phyloP scores from a whole-genome alignment of 2,888 invertebrate genomes.

The Dicyrtoma fusca region DNA sequence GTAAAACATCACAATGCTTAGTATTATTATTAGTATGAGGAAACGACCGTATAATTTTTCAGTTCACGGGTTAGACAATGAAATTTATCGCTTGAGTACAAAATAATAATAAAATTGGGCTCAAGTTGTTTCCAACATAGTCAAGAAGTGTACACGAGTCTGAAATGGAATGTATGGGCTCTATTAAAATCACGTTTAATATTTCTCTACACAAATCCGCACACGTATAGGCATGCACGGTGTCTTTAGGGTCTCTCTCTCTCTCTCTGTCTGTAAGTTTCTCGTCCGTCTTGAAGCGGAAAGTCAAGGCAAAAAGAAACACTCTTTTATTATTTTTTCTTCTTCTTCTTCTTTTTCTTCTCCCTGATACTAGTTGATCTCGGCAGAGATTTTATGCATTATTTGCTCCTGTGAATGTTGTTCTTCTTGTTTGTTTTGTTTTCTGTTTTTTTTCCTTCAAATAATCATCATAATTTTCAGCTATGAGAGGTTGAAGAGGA shows the following conservation, averaged over 20 bases:
- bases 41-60: constrained; percentile 26
- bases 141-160: no score
- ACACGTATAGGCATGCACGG: not conserved
- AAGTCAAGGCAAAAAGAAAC: constrained; percentile 27
- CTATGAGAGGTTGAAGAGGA: not conserved
- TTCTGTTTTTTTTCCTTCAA: not conserved
- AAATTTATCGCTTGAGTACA: constrained; percentile 26
- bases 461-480: not conserved
- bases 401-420: not conserved
- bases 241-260: not conserved
- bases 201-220: no score
- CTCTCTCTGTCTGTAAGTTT: not conserved
- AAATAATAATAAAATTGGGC: not conserved
- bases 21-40: constrained; percentile 11
- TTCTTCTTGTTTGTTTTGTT: not conserved
- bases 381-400: not conserved
- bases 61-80: constrained; percentile 30
- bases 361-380: not conserved
- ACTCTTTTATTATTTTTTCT: constrained; percentile 12
- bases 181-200: no score
- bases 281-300: constrained; percentile 10
- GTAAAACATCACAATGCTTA: not conserved
- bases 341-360: not conserved
- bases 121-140: not conserved
- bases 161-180: no score